phyloP scores from a whole-genome alignment of 2,797 vertebrate species.

The Sebastes matsubarae region DNA sequence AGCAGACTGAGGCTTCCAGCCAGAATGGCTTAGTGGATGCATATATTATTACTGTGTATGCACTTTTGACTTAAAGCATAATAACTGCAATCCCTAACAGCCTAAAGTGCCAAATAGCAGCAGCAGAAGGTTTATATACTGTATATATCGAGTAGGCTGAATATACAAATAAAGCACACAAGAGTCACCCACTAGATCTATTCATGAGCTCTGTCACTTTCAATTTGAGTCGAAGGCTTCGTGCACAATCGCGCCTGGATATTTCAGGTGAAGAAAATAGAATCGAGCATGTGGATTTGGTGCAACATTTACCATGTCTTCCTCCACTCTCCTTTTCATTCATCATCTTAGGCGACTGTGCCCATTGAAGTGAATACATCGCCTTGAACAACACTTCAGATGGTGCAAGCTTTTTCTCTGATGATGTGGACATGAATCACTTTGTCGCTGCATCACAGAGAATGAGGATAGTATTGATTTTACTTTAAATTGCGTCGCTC shows the following conservation, averaged over 20 bases:
- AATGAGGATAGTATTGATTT: conserved; percentile 73
- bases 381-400: conserved; percentile 67
- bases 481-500: conserved; percentile 53
- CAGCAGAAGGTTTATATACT: not conserved
- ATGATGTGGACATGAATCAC: conserved; percentile 76
- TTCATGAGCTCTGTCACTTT: conserved; percentile 14
- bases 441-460: conserved; percentile 60
- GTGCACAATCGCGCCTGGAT: not conserved
- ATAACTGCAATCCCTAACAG: conserved; percentile 13
- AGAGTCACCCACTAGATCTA: not conserved
- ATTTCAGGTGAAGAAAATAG: conserved; percentile 38
- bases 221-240: not conserved
- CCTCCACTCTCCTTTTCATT: conserved; percentile 77
- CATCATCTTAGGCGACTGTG: conserved; percentile 56
- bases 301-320: conserved; percentile 55
- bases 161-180: not conserved
- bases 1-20: conserved; percentile 30
- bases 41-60: conserved; percentile 41
- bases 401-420: conserved; percentile 50
- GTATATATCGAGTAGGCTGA: not conserved
- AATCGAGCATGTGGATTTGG: conserved; percentile 38
- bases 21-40: conserved; percentile 42
- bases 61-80: conserved; percentile 44
- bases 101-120: not conserved
- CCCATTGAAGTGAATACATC: conserved; percentile 66